Evolutionary conservation across 2,797 vertebrate species (phyloP).

Genomic region (Synaphobranchus kaupii): DNA sequence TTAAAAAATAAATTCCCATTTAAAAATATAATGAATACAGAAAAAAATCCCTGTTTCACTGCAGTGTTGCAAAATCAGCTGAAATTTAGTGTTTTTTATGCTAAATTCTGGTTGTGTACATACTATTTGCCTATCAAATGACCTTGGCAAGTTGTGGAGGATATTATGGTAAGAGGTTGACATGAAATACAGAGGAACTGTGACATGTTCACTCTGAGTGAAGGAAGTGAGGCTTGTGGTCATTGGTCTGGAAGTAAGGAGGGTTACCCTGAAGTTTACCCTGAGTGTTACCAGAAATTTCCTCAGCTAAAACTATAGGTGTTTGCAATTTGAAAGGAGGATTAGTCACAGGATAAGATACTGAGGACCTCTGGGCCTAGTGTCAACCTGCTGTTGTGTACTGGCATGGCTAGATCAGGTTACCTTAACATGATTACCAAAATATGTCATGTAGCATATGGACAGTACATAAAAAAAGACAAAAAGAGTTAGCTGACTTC

Average conservation of each 20-base stretch:
- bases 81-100: constrained; percentile 53
- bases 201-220: constrained; percentile 61
- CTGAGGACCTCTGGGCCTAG: constrained; percentile 24
- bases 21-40: constrained; percentile 28
- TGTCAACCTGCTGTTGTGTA: constrained; percentile 48
- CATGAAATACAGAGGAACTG: constrained; percentile 70
- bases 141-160: constrained; percentile 65
- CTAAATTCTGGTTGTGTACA: constrained; percentile 62
- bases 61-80: constrained; percentile 36
- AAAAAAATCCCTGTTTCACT: constrained; percentile 39
- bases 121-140: constrained; percentile 62
- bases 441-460: constrained; percentile 62
- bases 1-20: constrained; percentile 51
- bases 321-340: constrained; percentile 48
- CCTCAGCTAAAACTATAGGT: constrained; percentile 47
- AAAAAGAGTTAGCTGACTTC: constrained; percentile 34
- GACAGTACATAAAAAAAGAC: constrained; percentile 67
- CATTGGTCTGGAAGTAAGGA: constrained; percentile 66
- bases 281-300: constrained; percentile 45
- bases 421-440: constrained; percentile 45
- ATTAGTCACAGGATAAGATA: constrained; percentile 35
- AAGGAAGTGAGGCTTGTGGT: constrained; percentile 62
- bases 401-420: constrained; percentile 23
- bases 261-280: constrained; percentile 48
- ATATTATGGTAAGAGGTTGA: constrained; percentile 67